Base-by-base conservation (phyloP, 2,113 vertebrate species). In the Chrysochloris asiatica region DNA sequence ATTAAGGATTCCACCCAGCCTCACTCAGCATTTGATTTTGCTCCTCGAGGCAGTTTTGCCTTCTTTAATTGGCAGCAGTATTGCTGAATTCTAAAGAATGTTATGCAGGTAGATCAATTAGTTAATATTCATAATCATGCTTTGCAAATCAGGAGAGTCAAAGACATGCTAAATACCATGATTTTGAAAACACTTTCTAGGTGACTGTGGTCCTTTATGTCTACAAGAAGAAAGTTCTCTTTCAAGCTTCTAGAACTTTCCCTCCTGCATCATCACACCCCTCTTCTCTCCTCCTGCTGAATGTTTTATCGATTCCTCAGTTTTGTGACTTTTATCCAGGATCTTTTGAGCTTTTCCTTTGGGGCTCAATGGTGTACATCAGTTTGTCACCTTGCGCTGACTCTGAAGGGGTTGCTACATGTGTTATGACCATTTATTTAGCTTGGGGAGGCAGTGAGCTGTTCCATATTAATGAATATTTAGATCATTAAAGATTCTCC, bases 401-500 rank as follows among this genome's bases (percentile, higher is more conserved):
- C 30, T 95, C 76, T 71, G 56, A 71, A 69, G 72, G 14, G 67
- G 38, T 48, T 83, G 30, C 54, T 21, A 41, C 0, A 0, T 36
- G 26, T 82, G 30, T 56, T 41, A 85, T 45, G 41, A 2, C 65
- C 61, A 83, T 83, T 93, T 71, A 86, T 71, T 84, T 88, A 76
- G 69, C 36, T 48, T 81, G 28, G 14, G 50, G 77, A 94, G 47
- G 59, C 83, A 94, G 41, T 45, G 76, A 83, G 28, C 41, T 86
- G 65, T 90, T 94, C 63, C 81, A 43, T 78, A 75, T 16, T 28
- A 82, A 91, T 50, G 85, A 89, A 13, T 78, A 87, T 89, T 94
- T 54, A 56, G 82, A 88, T 94, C 95, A 94, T 93, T 95, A 92
- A 91, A 90, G 72, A 52, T 78, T 86, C 78, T 86, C 76, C 47